Evolutionary conservation across 2,113 vertebrate genomes (phyloP).

Genomic region (Barbus barbus): DNA sequence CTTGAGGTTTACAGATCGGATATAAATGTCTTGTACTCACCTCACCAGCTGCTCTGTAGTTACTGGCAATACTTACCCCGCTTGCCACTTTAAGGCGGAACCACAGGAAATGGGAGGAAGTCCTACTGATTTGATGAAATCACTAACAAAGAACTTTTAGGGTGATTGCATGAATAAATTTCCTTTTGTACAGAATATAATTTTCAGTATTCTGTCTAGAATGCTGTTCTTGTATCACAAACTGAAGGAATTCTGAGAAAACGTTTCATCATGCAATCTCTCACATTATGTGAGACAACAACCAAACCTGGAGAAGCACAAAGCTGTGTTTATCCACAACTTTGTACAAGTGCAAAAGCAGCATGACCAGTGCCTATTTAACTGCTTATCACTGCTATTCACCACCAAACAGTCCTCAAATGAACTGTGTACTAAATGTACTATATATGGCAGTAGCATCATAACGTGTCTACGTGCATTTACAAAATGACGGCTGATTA

Average conservation of each 20-base stretch:
- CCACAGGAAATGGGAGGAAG: constrained; percentile 18
- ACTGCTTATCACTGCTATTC: neutral
- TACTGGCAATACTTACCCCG: neutral
- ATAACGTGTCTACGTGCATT: neutral
- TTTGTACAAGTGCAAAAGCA: neutral
- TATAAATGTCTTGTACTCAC: neutral
- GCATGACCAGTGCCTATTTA: neutral
- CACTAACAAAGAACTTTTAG: neutral
- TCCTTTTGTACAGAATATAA: neutral
- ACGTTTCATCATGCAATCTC: no score
- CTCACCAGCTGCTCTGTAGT: neutral
- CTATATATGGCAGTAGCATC: neutral
- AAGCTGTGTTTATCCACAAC: neutral
- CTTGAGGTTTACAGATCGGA: neutral
- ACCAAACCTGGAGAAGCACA: neutral
- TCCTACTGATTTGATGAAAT: neutral
- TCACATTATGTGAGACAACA: neutral
- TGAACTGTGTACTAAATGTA: neutral
- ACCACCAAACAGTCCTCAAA: neutral
- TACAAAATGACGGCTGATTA: neutral
- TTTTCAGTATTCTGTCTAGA: neutral
- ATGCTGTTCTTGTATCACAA: neutral
- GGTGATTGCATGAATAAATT: neutral
- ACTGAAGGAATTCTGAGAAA: neutral
- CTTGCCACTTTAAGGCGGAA: neutral